These are phyloP conservation scores for Fragum sueziense DNA, from an alignment of 2,888 invertebrate genomes.

Conservation along the genomic window DNA sequence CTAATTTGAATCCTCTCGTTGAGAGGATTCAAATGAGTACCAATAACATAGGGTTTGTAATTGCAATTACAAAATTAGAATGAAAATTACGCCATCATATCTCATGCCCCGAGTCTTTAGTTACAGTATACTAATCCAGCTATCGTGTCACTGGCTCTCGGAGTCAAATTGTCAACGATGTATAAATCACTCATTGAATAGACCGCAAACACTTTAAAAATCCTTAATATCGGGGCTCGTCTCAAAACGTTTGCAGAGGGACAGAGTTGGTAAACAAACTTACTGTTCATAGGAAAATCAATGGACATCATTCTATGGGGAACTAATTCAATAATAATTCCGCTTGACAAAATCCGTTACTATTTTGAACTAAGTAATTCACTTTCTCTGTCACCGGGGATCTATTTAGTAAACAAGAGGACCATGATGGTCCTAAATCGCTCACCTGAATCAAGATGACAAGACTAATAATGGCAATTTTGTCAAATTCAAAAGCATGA, in stretches of 20 bases:
- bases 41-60: too few species aligned
- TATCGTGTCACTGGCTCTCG: background rate
- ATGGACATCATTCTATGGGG: background rate
- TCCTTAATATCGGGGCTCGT: conserved; percentile 9
- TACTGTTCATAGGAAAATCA: conserved; percentile 2
- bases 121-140: background rate
- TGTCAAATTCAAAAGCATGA: too few species aligned
- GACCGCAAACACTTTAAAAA: background rate
- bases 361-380: background rate
- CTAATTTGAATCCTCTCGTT: too few species aligned
- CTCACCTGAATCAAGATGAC: too few species aligned
- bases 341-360: conserved; percentile 1
- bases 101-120: too few species aligned
- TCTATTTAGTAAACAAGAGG: too few species aligned
- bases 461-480: too few species aligned
- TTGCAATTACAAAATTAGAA: too few species aligned
- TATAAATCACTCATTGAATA: conserved; percentile 22
- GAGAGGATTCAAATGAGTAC: too few species aligned
- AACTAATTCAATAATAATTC: background rate
- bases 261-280: background rate
- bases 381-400: background rate
- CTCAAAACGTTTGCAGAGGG: background rate
- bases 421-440: too few species aligned
- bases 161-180: conserved; percentile 17
- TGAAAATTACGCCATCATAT: too few species aligned